Percentiles rank a stretch among this genome's conserved stretches.
Evolutionary conservation across 2,888 invertebrate genomes (phyloP).

Genomic region (Spodoptera picta): DNA sequence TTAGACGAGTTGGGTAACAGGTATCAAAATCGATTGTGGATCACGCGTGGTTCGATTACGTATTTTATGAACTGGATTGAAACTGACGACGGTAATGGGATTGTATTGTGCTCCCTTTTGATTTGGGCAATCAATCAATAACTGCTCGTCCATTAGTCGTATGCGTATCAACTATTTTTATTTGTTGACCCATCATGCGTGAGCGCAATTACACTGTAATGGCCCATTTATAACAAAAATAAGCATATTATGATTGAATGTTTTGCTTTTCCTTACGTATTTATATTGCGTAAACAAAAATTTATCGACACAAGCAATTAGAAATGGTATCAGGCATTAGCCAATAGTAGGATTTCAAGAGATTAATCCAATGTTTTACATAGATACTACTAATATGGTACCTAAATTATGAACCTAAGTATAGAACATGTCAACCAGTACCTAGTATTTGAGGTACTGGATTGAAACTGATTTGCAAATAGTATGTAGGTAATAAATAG

Average conservation of each 20-base stretch:
- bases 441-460: slow-evolving; percentile 37
- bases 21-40: slow-evolving; percentile 56
- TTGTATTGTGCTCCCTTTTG: slow-evolving; percentile 33
- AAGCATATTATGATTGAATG: neutral
- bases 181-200: neutral
- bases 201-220: neutral
- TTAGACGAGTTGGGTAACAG: slow-evolving; percentile 64
- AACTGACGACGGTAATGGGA: slow-evolving; percentile 35
- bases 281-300: too few species aligned
- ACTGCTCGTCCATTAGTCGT: slow-evolving; percentile 7
- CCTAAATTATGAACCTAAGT: neutral
- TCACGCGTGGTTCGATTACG: slow-evolving; percentile 41
- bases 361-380: too few species aligned
- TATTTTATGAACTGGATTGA: slow-evolving; percentile 34
- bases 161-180: slow-evolving; percentile 5
- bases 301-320: too few species aligned
- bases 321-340: too few species aligned
- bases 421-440: neutral
- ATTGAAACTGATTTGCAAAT: slow-evolving; percentile 60
- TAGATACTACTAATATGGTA: neutral
- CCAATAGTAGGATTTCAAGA: too few species aligned
- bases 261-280: too few species aligned
- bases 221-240: neutral
- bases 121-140: slow-evolving; percentile 37
- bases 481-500: slow-evolving; percentile 38